A percentile compares a stretch with the other conserved stretches of the same genome.
phyloP scores from a whole-genome alignment of 2,888 invertebrate genomes.

The Tachina grossa region DNA sequence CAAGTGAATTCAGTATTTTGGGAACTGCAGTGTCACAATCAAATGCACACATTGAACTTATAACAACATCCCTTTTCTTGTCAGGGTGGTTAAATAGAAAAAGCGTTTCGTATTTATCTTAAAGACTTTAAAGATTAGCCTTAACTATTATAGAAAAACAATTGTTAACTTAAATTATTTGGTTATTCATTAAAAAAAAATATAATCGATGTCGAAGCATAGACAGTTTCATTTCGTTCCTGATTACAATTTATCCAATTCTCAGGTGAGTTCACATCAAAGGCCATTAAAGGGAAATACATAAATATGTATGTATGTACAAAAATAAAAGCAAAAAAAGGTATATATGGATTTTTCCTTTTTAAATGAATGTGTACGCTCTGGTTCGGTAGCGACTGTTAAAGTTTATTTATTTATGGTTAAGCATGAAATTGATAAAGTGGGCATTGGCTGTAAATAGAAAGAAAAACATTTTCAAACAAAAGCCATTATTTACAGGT shows the following conservation, averaged over 20 bases:
- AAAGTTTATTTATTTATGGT: constrained; percentile 8
- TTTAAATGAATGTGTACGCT: not conserved
- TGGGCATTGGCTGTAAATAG: constrained; percentile 33
- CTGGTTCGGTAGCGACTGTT: not conserved
- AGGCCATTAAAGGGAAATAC: constrained; percentile 33
- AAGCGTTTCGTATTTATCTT: no score
- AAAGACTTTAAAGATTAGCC: no score
- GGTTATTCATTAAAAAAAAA: constrained; percentile 30
- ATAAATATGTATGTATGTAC: not conserved
- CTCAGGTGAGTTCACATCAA: constrained; percentile 54
- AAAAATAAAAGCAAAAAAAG: not conserved
- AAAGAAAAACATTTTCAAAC: constrained; percentile 35
- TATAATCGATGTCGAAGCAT: constrained; percentile 26
- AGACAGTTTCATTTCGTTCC: not conserved
- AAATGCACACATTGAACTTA: no score
- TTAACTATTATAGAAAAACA: not conserved
- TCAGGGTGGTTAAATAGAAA: no score
- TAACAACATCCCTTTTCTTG: no score
- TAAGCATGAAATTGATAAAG: constrained; percentile 1
- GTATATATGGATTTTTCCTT: not conserved
- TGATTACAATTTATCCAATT: constrained; percentile 33
- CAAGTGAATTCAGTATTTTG: no score
- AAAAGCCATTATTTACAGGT: constrained; percentile 66
- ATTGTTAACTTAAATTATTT: not conserved
- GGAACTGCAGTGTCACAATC: no score